Evolutionary conservation across 2,113 vertebrate species (phyloP).

Genomic region (Aphyosemion australe): DNA sequence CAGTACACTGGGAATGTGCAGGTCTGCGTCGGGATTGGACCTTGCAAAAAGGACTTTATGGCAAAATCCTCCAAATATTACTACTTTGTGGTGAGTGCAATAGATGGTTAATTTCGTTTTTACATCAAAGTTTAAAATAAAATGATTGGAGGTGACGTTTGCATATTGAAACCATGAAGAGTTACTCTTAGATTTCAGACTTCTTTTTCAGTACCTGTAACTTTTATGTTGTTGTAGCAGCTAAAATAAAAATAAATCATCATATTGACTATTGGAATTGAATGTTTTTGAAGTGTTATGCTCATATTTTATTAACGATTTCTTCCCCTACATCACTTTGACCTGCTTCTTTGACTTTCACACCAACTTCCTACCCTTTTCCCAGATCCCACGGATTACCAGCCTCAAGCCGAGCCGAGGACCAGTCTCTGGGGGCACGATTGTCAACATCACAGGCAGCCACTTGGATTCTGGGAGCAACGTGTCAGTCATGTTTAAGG

Average conservation of each 20-base stretch:
- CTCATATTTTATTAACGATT: no score
- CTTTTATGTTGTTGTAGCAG: no score
- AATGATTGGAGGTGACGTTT: no score
- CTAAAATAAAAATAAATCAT: no score
- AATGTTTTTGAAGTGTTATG: no score
- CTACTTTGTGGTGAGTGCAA: constrained; percentile 94
- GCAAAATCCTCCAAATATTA: constrained; percentile 93
- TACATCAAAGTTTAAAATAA: not conserved
- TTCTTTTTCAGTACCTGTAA: no score
- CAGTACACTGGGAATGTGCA: constrained; percentile 92
- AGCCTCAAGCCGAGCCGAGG: constrained; percentile 88
- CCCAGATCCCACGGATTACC: constrained; percentile 86
- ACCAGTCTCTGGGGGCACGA: constrained; percentile 93
- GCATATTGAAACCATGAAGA: no score
- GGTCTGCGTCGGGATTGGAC: constrained; percentile 89
- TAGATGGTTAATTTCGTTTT: not conserved
- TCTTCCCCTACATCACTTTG: no score
- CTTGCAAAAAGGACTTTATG: constrained; percentile 91
- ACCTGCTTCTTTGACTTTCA: not conserved
- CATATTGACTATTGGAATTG: no score
- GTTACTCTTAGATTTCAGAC: no score
- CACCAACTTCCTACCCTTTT: not conserved
- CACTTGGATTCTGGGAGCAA: constrained; percentile 95
- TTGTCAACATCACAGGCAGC: constrained; percentile 94
- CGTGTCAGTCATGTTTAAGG: constrained; percentile 91